These are phyloP conservation scores for Nasonia longicornis DNA, from an alignment of 1,140 invertebrate species.

Conservation along the genomic window DNA sequence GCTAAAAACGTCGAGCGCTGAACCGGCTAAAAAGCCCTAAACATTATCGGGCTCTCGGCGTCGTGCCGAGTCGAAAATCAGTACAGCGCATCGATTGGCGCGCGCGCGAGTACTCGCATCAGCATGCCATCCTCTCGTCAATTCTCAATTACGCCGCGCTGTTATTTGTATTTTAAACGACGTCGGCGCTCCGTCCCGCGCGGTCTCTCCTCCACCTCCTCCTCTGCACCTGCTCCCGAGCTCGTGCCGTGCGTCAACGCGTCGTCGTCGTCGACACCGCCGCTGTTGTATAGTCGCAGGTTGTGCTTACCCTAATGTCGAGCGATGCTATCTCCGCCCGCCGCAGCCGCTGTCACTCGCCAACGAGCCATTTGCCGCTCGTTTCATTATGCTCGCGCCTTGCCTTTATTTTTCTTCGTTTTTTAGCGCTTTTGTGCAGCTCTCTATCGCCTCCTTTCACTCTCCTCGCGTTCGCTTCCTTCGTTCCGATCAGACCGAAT, in stretches of 20 bases:
- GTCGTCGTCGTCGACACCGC: not conserved
- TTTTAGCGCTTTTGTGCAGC: not conserved
- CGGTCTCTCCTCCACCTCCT: constrained; percentile 8
- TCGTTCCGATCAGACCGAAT: too few relatives aligned
- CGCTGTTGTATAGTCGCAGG: constrained; percentile 15
- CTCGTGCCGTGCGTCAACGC: constrained; percentile 37
- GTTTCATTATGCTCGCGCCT: constrained; percentile 33
- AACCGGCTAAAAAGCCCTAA: not conserved
- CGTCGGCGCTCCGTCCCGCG: constrained; percentile 32
- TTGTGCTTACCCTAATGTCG: constrained; percentile 35
- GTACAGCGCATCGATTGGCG: constrained; percentile 47
- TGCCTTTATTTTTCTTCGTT: constrained; percentile 20
- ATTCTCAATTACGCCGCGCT: constrained; percentile 55
- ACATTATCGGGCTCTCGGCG: not conserved
- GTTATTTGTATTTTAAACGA: constrained; percentile 54
- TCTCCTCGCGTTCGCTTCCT: not conserved
- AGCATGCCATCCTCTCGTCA: constrained; percentile 57
- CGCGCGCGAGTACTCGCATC: not conserved
- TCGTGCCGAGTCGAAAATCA: not conserved
- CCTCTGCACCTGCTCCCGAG: constrained; percentile 10
- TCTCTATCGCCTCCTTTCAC: not conserved
- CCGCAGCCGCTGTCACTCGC: constrained; percentile 28
- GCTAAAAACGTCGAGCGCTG: too few relatives aligned
- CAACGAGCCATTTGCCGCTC: constrained; percentile 34
- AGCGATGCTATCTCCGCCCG: constrained; percentile 34